Base-by-base conservation (phyloP, 2,113 vertebrate species). In the Hipposideros armiger region DNA sequence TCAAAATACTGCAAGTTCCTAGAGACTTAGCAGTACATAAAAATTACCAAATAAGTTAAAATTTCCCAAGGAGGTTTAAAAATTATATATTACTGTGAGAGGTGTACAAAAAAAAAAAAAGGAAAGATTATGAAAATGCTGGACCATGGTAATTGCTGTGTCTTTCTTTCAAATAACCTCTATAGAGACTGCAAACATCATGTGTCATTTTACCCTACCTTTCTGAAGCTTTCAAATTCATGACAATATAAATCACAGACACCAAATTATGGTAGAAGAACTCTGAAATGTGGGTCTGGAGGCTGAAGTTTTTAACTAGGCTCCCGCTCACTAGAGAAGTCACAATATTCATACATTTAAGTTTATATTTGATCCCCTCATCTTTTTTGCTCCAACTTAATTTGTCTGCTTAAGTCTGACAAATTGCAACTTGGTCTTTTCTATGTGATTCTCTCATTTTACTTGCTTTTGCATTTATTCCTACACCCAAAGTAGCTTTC, bases 1-100 rank as follows among this genome's bases (percentile, higher is more conserved):
- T 16, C 74, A 92, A 94, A 95, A 70, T 28, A 78, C 64, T 66
- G 14, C 72, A 95, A 40, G 36, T 82, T 83, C 50, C 80, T 95
- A 89, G 50, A 82, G 95, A 78, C 11, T 81, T 86, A 92, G 36
- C 40, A 85, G 54, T 26, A 83, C 1, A 4, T 95, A 90, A 95
- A 96, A 80, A 81, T 84, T 90, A 81, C 2, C 14, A 64, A 90
- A 74, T 64, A 22, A 87, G 76, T 90, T 64, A n/a, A 70, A 93
- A 78, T 62, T 52, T 91, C 56, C 62, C 22, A 70, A 73, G 11
- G 22, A 3, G 13, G 1, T 64, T 95, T 94, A 74, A 26, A 69
- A 86, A 32, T 56, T 87, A 32, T 26, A n/a, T 64, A 22, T 90
- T 78, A 28, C 30, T 74, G 4, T 56, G 24, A 94, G 36, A 84